A percentile compares a stretch with the other conserved stretches of the same genome.
Conservation (phyloP, 2,888 invertebrate genomes). For the Hoplodrina ambigua region DNA sequence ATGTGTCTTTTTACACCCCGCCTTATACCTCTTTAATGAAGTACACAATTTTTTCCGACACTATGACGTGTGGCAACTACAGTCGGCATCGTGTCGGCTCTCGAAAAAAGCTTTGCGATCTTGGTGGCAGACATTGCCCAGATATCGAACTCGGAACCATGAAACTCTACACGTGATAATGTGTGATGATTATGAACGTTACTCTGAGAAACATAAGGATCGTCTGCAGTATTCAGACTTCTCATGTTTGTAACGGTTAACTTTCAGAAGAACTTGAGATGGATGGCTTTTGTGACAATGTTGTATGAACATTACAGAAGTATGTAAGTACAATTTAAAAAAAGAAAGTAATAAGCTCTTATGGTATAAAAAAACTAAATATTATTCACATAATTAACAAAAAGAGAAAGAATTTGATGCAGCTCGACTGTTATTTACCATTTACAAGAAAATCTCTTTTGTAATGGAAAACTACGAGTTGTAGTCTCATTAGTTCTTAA, state of each 20-base stretch:
- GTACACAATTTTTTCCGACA: neutral
- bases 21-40: neutral
- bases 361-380: no score
- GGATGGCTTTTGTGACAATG: neutral
- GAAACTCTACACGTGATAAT: constrained; percentile 71
- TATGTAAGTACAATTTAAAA: no score
- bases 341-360: no score
- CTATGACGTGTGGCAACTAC: no score
- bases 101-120: constrained; percentile 27
- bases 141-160: constrained; percentile 64
- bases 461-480: neutral
- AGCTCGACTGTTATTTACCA: neutral
- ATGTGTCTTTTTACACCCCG: no score
- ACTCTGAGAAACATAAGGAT: constrained; percentile 41
- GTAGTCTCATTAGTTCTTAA: neutral
- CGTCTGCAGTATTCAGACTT: constrained; percentile 39
- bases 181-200: constrained; percentile 69
- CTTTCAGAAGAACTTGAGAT: constrained; percentile 29
- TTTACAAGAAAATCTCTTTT: neutral
- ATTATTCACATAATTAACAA: no score
- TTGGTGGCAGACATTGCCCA: constrained; percentile 71
- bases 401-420: neutral
- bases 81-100: neutral
- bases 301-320: neutral
- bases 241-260: constrained; percentile 26